Percentiles rank a stretch among this genome's conserved stretches.
These are phyloP conservation scores for Gastrophryne carolinensis DNA, from an alignment of 2,797 vertebrate species.

Conservation along the genomic window DNA sequence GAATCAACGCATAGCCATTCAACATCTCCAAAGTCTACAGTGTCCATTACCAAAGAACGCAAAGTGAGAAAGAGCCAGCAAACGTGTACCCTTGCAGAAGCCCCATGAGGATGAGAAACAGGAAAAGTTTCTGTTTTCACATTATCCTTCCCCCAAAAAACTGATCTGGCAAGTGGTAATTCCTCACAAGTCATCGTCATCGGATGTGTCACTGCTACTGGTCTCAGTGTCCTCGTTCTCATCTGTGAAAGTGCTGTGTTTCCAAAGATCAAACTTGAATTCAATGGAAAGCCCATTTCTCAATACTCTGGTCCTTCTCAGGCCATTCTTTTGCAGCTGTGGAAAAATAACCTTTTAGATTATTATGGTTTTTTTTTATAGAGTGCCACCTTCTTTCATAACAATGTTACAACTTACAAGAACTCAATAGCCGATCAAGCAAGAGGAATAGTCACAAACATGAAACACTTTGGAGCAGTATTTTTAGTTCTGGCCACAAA, in stretches of 20 bases:
- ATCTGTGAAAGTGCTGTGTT: slow-evolving; percentile 68
- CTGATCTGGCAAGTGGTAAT: slow-evolving; percentile 54
- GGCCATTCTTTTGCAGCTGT: slow-evolving; percentile 75
- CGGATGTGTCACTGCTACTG: slow-evolving; percentile 78
- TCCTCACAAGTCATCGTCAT: slow-evolving; percentile 73
- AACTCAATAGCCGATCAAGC: no score
- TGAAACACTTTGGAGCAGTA: no score
- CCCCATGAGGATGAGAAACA: slow-evolving; percentile 57
- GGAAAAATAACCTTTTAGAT: no score
- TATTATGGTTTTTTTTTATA: no score
- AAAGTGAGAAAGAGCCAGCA: slow-evolving; percentile 61
- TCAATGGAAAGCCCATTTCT: slow-evolving; percentile 70
- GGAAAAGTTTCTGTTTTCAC: slow-evolving; percentile 55
- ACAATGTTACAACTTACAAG: no score
- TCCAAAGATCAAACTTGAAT: slow-evolving; percentile 71
- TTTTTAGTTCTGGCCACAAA: no score
- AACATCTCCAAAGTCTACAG: slow-evolving; percentile 62
- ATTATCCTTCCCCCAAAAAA: slow-evolving; percentile 54
- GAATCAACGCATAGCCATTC: slow-evolving; percentile 62
- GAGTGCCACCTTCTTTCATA: no score
- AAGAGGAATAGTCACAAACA: no score
- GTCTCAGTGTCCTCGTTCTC: slow-evolving; percentile 76
- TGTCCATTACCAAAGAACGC: slow-evolving; percentile 66
- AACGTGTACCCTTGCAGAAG: slow-evolving; percentile 58
- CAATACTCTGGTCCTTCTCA: slow-evolving; percentile 72